Evolutionary conservation across 2,113 vertebrate species (phyloP).

Genomic region (Crypturellus undulatus): DNA sequence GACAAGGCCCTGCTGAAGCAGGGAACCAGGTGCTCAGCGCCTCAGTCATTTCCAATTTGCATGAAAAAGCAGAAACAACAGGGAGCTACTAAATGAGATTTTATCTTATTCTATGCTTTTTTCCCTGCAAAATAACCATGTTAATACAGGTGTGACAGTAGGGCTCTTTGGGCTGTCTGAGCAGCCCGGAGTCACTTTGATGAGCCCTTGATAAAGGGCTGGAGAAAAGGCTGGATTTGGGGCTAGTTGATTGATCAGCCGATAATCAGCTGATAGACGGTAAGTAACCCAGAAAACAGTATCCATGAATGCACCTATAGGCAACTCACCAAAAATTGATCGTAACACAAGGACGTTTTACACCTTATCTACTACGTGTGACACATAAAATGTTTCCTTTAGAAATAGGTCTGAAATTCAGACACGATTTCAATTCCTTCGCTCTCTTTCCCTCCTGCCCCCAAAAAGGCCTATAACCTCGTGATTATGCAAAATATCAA

Average conservation of each 20-base stretch:
- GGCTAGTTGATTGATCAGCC: background rate
- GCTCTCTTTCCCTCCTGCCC: background rate
- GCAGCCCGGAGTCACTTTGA: background rate
- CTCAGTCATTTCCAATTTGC: background rate
- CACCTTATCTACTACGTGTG: rapidly evolving
- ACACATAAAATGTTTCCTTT: background rate
- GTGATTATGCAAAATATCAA: background rate
- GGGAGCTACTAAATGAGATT: background rate
- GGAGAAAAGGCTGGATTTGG: background rate
- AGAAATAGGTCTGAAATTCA: background rate
- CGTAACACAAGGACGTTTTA: rapidly evolving
- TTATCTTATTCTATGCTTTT: background rate
- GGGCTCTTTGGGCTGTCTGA: rapidly evolving
- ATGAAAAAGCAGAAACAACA: background rate
- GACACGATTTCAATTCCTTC: rapidly evolving
- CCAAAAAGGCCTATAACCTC: background rate
- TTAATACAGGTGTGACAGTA: background rate
- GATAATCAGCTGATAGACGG: background rate
- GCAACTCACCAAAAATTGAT: background rate
- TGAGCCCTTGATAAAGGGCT: background rate
- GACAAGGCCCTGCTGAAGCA: background rate
- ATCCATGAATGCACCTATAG: rapidly evolving
- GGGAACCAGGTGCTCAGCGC: rapidly evolving
- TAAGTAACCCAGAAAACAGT: background rate
- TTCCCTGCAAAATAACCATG: too few species aligned